Evolutionary conservation across 2,888 invertebrate species (phyloP).

Genomic region (Zaprionus bogoriensis): DNA sequence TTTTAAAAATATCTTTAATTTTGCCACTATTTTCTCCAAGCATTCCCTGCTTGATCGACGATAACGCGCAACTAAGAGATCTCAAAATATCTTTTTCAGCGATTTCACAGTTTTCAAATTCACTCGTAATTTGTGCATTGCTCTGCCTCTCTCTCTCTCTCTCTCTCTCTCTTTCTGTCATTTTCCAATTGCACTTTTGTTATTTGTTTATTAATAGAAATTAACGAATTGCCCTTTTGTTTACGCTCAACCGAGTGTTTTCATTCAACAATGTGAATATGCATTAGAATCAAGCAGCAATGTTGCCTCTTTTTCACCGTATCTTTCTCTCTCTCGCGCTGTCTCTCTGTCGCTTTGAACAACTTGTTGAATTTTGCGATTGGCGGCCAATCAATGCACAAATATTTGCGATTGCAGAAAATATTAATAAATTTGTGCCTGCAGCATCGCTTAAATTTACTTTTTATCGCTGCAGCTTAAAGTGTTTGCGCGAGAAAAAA

Average conservation of each 20-base stretch:
- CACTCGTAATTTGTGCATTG: slow-evolving; percentile 1
- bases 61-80: too few species aligned
- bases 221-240: slow-evolving; percentile 33
- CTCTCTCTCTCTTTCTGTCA: slow-evolving; percentile 5
- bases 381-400: slow-evolving; percentile 34
- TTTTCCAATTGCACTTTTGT: slow-evolving; percentile 25
- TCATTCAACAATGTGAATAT: not conserved
- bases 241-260: slow-evolving; percentile 27
- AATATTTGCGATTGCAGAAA: slow-evolving; percentile 29
- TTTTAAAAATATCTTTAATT: not conserved
- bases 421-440: not conserved
- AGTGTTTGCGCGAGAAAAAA: slow-evolving; percentile 53
- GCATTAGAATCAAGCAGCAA: not conserved
- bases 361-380: slow-evolving; percentile 38
- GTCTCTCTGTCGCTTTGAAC: not conserved
- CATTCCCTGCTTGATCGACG: too few species aligned
- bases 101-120: not conserved
- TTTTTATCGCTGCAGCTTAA: slow-evolving; percentile 38
- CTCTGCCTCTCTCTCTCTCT: slow-evolving; percentile 3
- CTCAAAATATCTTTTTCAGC: too few species aligned
- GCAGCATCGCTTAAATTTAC: slow-evolving; percentile 17
- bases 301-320: not conserved
- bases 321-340: not conserved
- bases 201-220: slow-evolving; percentile 26
- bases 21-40: not conserved